Evolutionary conservation across 2,113 vertebrate genomes (phyloP).

Genomic region (Chroicocephalus ridibundus): DNA sequence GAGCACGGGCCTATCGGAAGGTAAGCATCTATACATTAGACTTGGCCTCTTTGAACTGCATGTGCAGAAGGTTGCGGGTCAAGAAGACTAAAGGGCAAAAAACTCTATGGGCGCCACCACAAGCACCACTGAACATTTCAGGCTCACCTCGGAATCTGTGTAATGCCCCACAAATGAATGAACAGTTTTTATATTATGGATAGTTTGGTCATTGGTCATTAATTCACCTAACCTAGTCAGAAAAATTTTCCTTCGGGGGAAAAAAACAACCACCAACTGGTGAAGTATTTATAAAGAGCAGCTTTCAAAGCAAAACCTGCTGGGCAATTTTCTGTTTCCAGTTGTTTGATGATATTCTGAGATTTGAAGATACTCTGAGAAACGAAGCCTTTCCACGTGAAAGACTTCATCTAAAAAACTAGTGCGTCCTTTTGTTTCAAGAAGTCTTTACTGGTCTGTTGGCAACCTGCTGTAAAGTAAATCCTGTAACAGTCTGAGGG

Average conservation of each 20-base stretch:
- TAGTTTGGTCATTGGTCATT: neutral
- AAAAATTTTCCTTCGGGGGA: neutral
- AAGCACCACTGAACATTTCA: neutral
- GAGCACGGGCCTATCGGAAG: neutral
- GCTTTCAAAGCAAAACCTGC: neutral
- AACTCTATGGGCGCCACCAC: neutral
- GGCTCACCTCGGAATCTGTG: neutral
- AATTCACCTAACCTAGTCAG: neutral
- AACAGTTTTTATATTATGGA: neutral
- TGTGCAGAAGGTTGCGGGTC: neutral
- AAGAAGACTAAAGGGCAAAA: neutral
- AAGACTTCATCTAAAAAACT: neutral
- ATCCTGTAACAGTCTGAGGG: neutral
- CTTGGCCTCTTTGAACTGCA: neutral
- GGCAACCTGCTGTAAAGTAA: neutral
- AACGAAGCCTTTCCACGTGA: neutral
- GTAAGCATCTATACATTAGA: neutral
- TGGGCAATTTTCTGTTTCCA: neutral
- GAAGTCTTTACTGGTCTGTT: neutral
- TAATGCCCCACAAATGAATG: neutral
- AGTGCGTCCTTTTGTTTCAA: neutral
- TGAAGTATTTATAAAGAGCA: neutral
- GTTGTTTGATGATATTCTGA: neutral
- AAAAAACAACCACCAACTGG: neutral
- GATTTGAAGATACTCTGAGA: neutral